Percentiles rank a stretch among this genome's conserved stretches.
These are phyloP conservation scores for Pantelozetes paolii DNA, from an alignment of 2,888 invertebrate genomes.

Conservation along the genomic window DNA sequence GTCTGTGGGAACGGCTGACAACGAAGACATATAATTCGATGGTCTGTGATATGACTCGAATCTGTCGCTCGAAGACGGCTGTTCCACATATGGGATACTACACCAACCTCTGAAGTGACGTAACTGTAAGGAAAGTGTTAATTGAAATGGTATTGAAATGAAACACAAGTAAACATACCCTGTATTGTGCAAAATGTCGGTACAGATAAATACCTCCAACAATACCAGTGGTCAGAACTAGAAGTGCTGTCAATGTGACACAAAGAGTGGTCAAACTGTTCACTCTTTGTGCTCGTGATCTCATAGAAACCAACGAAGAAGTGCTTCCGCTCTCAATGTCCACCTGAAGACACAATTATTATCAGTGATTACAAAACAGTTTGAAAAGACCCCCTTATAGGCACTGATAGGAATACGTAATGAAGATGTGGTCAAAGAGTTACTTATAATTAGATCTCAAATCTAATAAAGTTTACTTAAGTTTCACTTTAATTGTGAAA, in stretches of 20 bases:
- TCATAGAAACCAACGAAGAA: not conserved
- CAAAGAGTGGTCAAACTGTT: conserved; percentile 61
- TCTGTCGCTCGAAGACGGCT: not conserved
- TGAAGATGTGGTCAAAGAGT: no score
- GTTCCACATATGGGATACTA: conserved; percentile 60
- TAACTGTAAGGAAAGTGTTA: conserved; percentile 51
- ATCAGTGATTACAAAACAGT: no score
- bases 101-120: conserved; percentile 66
- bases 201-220: conserved; percentile 70
- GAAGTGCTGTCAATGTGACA: conserved; percentile 64
- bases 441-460: no score
- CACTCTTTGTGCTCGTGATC: conserved; percentile 17
- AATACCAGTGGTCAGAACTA: conserved; percentile 66
- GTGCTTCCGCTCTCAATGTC: conserved; percentile 17
- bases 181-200: conserved; percentile 64
- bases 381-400: no score
- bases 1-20: no score
- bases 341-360: no score
- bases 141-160: not conserved
- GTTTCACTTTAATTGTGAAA: no score
- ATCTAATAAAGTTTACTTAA: no score
- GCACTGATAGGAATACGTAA: no score
- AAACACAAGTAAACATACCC: conserved; percentile 47
- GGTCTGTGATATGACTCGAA: not conserved
- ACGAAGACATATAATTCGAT: not conserved